Conservation (phyloP, 1,140 invertebrate species). For the Drosophila lacertosa region DNA sequence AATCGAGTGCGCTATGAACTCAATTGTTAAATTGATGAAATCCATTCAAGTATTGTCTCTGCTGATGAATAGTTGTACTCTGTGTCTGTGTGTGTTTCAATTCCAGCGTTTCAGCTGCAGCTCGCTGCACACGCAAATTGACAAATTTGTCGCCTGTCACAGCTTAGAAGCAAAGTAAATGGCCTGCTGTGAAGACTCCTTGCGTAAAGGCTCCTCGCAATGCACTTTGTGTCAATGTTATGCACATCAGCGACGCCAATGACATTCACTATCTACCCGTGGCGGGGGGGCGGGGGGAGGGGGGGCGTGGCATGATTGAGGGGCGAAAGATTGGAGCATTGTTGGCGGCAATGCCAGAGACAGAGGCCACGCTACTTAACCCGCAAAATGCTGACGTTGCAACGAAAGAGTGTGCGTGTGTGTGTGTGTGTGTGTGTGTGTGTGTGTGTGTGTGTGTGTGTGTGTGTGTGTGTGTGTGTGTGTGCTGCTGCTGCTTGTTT, state of each 20-base stretch:
- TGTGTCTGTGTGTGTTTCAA: background rate
- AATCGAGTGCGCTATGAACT: slow-evolving; percentile 13
- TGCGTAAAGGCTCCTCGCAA: background rate
- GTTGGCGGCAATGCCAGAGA: slow-evolving; percentile 27
- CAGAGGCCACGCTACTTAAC: slow-evolving; percentile 67
- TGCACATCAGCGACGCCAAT: slow-evolving; percentile 71
- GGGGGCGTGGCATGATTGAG: background rate
- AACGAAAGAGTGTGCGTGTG: slow-evolving; percentile 17
- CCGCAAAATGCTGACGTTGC: slow-evolving; percentile 70
- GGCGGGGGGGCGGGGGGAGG: too few species aligned
- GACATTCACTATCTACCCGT: slow-evolving; percentile 52
- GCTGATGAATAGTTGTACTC: background rate
- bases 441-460: background rate
- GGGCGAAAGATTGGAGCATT: slow-evolving; percentile 9
- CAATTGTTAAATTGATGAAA: slow-evolving; percentile 9
- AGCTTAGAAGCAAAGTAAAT: slow-evolving; percentile 28
- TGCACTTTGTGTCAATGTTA: slow-evolving; percentile 76
- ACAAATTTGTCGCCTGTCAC: slow-evolving; percentile 48
- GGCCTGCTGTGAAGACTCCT: background rate
- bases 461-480: background rate
- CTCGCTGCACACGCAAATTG: slow-evolving; percentile 35
- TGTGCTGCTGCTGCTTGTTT: slow-evolving; percentile 61
- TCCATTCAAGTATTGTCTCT: slow-evolving; percentile 3
- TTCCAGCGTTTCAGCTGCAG: background rate
- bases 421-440: too few species aligned